Evolutionary conservation across 2,797 vertebrate species (phyloP), one percentile per base, ranked within the genome.

Genomic region (Chromobotia macracanthus): DNA sequence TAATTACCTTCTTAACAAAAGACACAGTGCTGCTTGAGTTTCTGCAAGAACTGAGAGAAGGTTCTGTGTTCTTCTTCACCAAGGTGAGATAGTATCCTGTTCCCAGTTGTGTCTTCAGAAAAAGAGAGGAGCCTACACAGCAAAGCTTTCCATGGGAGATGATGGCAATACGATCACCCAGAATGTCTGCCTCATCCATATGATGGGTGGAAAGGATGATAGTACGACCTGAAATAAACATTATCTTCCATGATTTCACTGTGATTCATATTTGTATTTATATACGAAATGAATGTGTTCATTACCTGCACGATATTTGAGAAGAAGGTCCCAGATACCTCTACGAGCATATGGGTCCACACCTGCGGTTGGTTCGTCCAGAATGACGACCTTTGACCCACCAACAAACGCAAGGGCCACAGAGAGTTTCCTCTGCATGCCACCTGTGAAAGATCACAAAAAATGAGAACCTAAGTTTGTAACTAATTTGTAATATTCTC

Each of bases 171-270:
- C 98, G 93, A 84, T 99, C 98, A 0, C 97, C 98, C 2, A 99
- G 88, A 87, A 99, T 96, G 89, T 99, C 98, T 0, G 98, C 98
- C 83, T 99, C 98, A 46, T 99, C 98, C 98, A 99, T 99, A 88
- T 99, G 98, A 83, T 99, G 98, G 0, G 98, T 99, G 80, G 97
- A 99, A n/a, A 99, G 95, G 83, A 99, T 96, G 86, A 99, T 99
- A 67, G 98, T 99, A 41, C 96, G 96, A 15, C 96, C 98, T 99
- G 82, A 73, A 72, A 35, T 44, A 25, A 35, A 28, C 5, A 74
- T 10, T 9, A 10, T 13, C 23, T 11, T 18, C 60, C 12, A n/a
- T 16, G 16, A 25, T 58, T 63, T 38, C 60, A 38, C 31, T 35
- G 41, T 44, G 10, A 44, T 44, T 11, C 2, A 2, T 44, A 44